Evolutionary conservation across 1,140 invertebrate genomes (phyloP).

Genomic region (Sycobia sp.): DNA sequence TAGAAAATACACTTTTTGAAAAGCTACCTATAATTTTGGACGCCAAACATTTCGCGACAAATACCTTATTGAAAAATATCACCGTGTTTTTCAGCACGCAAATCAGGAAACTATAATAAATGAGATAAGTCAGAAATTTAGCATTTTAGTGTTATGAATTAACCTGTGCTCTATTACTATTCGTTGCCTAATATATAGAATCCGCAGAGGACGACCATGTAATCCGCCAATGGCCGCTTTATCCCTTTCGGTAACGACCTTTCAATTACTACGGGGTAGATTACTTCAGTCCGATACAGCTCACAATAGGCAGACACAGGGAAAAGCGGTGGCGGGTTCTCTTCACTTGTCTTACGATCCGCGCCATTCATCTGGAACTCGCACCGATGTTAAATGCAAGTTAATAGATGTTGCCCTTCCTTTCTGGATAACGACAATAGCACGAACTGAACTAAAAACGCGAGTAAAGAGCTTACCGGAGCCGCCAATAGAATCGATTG

Average conservation of each 20-base stretch:
- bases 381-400: no score
- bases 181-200: background rate
- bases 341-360: background rate
- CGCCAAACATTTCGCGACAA: no score
- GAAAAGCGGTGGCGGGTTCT: constrained; percentile 19
- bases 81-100: background rate
- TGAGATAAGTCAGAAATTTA: constrained; percentile 4
- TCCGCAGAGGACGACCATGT: background rate
- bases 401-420: no score
- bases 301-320: background rate
- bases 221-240: constrained; percentile 6
- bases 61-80: background rate
- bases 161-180: background rate
- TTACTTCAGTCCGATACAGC: constrained; percentile 8
- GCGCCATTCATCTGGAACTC: constrained; percentile 35
- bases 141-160: background rate
- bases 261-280: background rate
- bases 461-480: no score
- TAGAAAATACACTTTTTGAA: no score
- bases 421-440: no score
- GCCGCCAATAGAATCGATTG: constrained; percentile 30
- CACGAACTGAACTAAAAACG: no score
- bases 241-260: background rate
- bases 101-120: background rate
- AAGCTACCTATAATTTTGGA: no score